Evolutionary conservation across 2,797 vertebrate genomes (phyloP).

Genomic region (Dermochelys coriacea): DNA sequence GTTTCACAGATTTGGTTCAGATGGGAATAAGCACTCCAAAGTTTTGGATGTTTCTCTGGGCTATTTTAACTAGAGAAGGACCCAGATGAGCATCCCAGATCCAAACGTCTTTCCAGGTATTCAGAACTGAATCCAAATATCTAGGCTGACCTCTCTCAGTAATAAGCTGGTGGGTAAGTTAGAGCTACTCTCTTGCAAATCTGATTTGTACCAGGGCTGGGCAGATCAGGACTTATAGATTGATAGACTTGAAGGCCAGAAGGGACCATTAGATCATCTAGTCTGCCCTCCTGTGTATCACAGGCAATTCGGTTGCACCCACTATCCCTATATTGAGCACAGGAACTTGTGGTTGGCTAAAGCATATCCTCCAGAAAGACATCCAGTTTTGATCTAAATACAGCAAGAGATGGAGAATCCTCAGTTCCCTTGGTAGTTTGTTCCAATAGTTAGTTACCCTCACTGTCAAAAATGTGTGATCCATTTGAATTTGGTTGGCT

Average conservation of each 20-base stretch:
- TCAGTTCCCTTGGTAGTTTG: background rate
- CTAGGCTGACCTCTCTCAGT: background rate
- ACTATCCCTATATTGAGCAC: background rate
- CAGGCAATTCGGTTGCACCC: background rate
- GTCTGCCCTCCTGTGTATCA: fast-evolving
- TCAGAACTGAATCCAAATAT: fast-evolving
- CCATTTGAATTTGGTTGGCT: background rate
- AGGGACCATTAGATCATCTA: background rate
- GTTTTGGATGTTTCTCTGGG: background rate
- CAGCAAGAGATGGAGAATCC: background rate
- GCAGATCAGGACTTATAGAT: background rate
- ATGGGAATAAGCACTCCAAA: constrained; percentile 21
- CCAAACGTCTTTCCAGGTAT: background rate
- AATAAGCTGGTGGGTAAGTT: background rate
- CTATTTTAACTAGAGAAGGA: background rate
- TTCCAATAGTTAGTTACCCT: background rate
- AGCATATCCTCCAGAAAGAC: background rate
- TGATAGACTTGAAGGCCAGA: background rate
- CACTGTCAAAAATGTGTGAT: background rate
- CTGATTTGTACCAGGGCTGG: background rate
- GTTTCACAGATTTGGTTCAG: constrained; percentile 8
- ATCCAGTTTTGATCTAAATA: background rate
- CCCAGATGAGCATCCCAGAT: background rate
- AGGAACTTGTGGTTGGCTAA: background rate
- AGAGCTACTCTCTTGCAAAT: background rate